A percentile compares a stretch with the other conserved stretches of the same genome.
phyloP scores from a whole-genome alignment of 2,888 invertebrate genomes.

The Netelia fuscicornis region DNA sequence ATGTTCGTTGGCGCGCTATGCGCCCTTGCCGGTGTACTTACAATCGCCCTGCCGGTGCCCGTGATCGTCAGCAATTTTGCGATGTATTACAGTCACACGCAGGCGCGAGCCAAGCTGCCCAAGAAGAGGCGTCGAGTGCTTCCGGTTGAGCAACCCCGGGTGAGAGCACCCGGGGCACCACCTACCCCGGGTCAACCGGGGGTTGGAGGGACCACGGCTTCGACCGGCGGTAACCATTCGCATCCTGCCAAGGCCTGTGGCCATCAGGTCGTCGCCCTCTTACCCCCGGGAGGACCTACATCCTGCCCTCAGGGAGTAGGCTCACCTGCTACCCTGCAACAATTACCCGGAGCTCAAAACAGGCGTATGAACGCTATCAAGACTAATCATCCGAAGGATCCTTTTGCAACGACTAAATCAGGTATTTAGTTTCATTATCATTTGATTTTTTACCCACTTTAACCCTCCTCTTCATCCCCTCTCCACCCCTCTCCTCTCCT shows the following conservation, averaged over 20 bases:
- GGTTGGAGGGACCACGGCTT: constrained; percentile 80
- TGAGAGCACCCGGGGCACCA: constrained; percentile 84
- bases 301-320: constrained; percentile 85
- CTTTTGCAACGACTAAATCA: constrained; percentile 92
- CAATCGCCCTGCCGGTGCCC: constrained; percentile 99
- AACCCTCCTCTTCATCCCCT: too few relatives aligned
- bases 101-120: constrained; percentile 99
- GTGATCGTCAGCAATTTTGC: constrained; percentile 99
- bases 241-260: constrained; percentile 72
- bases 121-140: constrained; percentile 98
- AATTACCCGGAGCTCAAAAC: constrained; percentile 87
- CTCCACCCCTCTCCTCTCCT: too few relatives aligned
- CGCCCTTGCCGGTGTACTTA: constrained; percentile 98
- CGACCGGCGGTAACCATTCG: constrained; percentile 75
- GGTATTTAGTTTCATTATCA: constrained; percentile 86
- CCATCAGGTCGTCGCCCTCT: constrained; percentile 72
- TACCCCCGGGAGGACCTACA: constrained; percentile 71
- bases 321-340: constrained; percentile 66
- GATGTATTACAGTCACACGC: constrained; percentile 97
- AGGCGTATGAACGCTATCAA: constrained; percentile 95
- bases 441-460: constrained; percentile 66
- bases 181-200: constrained; percentile 75
- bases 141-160: constrained; percentile 95
- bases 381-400: constrained; percentile 93
- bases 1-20: constrained; percentile 99